These are phyloP conservation scores for Troides helena DNA, from an alignment of 2,888 invertebrate species.

Conservation along the genomic window DNA sequence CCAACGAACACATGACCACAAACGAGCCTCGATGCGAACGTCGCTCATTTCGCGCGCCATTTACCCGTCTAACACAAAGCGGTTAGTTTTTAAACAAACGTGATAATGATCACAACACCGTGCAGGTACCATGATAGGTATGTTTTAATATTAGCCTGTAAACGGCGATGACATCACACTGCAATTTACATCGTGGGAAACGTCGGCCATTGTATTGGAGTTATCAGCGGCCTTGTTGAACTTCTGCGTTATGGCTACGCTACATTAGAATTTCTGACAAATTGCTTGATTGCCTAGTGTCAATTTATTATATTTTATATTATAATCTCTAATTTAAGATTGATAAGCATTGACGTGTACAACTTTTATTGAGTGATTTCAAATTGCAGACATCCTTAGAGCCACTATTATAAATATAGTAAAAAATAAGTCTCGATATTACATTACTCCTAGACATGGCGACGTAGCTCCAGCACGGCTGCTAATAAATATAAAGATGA, in stretches of 20 bases:
- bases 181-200: constrained; percentile 36
- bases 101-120: constrained; percentile 26
- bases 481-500: too few species aligned
- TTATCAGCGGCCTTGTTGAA: constrained; percentile 28
- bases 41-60: constrained; percentile 13
- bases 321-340: background rate
- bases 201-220: constrained; percentile 27
- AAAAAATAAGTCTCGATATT: too few species aligned
- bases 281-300: constrained; percentile 6
- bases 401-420: too few species aligned
- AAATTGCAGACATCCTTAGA: background rate
- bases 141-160: constrained; percentile 29
- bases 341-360: too few species aligned
- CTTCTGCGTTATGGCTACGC: constrained; percentile 19
- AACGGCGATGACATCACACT: constrained; percentile 32
- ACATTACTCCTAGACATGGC: background rate
- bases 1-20: constrained; percentile 48
- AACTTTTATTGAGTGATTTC: background rate
- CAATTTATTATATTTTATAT: background rate
- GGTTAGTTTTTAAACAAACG: constrained; percentile 25
- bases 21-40: constrained; percentile 25
- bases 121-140: constrained; percentile 18
- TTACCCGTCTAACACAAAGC: background rate
- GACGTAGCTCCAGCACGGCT: background rate
- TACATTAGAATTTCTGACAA: constrained; percentile 19